Base-by-base conservation (phyloP, 2,888 invertebrate genomes). In the Thereva unica region DNA sequence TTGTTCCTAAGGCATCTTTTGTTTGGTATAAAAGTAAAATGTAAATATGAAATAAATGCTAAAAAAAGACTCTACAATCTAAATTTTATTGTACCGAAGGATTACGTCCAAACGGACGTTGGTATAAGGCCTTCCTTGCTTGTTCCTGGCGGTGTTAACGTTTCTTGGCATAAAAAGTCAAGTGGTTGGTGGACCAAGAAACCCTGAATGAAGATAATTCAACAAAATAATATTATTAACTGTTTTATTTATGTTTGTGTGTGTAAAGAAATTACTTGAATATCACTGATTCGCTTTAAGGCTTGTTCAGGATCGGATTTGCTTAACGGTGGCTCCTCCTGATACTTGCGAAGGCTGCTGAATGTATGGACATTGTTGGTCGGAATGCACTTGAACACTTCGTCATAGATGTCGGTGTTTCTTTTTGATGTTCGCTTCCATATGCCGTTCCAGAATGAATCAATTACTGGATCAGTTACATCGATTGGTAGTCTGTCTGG, bases 71-170 rank as follows among this genome's bases (percentile, higher is more conserved):
- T 23, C 23, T 23, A 23, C 1, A 23, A 23, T 23, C 23, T 23
- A 23, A 23, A 23, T 23, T 23, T 23, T 23, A 23, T 23, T 23
- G 23, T 23, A 23, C 23, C 23, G 23, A 23, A 23, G 2, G 23
- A 23, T 73, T 83, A 95, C 12, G 95, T 96, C 96, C 97, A 98
- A 23, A 97, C 83, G 1, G 92, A 85, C 40, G 92, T 92, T 3
- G 97, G 97, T 86, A 97, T 89, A 75, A 97, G 89, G 55, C 93
- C 93, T 79, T 97, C 97, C 78, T 93, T 93, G 23, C 93, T 90
- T 10, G 87, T 87, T 47, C 89, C 86, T 63, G 89, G 87, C 5
- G 97, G 97, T 12, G 91, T 92, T 50, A 97, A 83, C 50, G 86
- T 86, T 82, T 97, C 96, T 72, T 91, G 87, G 75, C 87, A 86